A percentile compares a stretch with the other conserved stretches of the same genome.
Evolutionary conservation across 2,888 invertebrate species (phyloP).

Genomic region (Allygus modestus): DNA sequence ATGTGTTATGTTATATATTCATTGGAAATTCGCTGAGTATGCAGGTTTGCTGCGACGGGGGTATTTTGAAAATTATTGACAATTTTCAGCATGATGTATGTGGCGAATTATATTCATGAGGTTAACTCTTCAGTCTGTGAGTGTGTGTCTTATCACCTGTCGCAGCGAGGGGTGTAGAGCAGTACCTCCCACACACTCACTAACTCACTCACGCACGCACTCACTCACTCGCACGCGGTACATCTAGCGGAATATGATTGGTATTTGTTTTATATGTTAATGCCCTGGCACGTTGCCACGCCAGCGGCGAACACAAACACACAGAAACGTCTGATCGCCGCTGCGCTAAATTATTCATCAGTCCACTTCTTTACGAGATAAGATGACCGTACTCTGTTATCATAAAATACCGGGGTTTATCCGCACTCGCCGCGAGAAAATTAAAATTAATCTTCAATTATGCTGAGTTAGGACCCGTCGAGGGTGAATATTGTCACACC

Average conservation of each 20-base stretch:
- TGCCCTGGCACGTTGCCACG: background rate
- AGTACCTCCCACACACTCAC: background rate
- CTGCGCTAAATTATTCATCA: background rate
- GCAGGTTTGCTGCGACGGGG: no score
- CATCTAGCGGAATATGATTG: background rate
- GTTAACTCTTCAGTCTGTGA: no score
- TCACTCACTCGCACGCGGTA: no score
- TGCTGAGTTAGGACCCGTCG: background rate
- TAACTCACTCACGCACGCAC: no score
- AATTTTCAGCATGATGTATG: no score
- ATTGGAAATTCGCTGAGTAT: no score
- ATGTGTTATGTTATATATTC: no score
- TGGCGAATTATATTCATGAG: no score
- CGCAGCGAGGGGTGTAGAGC: background rate
- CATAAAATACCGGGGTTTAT: constrained; percentile 9
- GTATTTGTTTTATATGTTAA: constrained; percentile 14
- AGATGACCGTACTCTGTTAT: background rate
- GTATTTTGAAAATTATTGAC: no score
- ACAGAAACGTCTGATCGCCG: background rate
- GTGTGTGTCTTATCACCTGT: background rate
- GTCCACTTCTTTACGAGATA: background rate
- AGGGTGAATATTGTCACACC: background rate
- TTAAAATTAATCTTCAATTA: background rate
- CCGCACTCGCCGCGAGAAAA: background rate
- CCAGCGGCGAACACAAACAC: background rate